Base-by-base conservation (phyloP, 2,888 invertebrate genomes). In the Platerodrilus igneus region DNA sequence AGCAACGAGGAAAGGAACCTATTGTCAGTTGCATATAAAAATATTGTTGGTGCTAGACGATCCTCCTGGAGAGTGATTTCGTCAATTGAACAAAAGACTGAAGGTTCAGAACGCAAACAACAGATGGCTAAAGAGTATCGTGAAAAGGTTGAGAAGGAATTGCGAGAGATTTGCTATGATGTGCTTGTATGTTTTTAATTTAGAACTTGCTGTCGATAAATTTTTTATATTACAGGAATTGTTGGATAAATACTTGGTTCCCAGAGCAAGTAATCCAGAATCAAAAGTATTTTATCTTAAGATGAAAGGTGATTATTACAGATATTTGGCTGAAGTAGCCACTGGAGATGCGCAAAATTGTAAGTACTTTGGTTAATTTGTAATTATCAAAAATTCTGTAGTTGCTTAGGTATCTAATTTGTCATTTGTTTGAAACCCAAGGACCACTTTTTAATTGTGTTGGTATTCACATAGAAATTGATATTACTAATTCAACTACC, bases 291-390 rank as follows among this genome's bases (percentile, higher is more conserved):
- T 97, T 78, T 99, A 99, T 82, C 86, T 96, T 74, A 97, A 97
- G 86, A 97, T 97, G 97, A 97, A 97, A 79, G 97, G 97, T 68
- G 97, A 97, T 78, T 97, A 97, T 81, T 96, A 93, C 81, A 90
- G 99, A 84, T 99, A 99, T 82, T 85, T 99, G 69, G 97, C 97
- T 69, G 99, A 99, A 84, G 97, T 99, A 70, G 95, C 96, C 71
- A 92, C 91, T 69, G 95, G 95, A 70, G 94, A 95, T 73, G 90
- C 88, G 72, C 88, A 94, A 81, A 90, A 87, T 78, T 84, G 95
- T 96, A 82, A 84, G 90, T 81, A 53, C 30, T 36, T 19, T 20
- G 4, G 18, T 22, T n/a, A n/a, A n/a, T n/a, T n/a, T n/a, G n/a
- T n/a, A n/a, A n/a, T n/a, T n/a, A n/a, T n/a, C n/a, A n/a, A n/a